A percentile compares a stretch with the other conserved stretches of the same genome.
Evolutionary conservation across 2,797 vertebrate genomes (phyloP).

Genomic region (Numenius phaeopus): DNA sequence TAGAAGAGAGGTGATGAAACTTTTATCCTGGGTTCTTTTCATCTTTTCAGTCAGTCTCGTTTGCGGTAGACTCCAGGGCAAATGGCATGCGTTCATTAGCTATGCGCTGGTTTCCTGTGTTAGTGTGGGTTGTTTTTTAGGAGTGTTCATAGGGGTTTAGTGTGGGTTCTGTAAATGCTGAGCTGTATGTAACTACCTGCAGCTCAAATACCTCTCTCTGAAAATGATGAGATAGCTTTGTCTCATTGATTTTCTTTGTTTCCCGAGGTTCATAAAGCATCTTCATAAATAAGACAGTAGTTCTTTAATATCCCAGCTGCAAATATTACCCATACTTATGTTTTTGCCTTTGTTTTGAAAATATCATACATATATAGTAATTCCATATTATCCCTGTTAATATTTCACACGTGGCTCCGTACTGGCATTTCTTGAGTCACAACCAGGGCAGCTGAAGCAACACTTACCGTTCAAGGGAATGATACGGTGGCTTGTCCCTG

Average conservation of each 20-base stretch:
- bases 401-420: not conserved
- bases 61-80: not conserved
- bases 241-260: not conserved
- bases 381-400: not conserved
- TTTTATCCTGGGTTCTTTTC: not conserved
- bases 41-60: not conserved
- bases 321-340: not conserved
- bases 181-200: not conserved
- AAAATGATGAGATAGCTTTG: not conserved
- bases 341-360: not conserved
- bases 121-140: not conserved
- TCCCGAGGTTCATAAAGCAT: not conserved
- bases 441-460: not conserved
- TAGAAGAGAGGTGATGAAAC: not conserved
- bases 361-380: not conserved
- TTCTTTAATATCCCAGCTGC: not conserved
- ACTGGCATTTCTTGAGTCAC: not conserved
- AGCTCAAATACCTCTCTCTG: not conserved
- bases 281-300: not conserved
- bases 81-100: not conserved
- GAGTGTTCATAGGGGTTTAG: not conserved
- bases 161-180: not conserved
- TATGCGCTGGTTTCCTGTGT: not conserved
- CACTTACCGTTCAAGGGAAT: fast-evolving
- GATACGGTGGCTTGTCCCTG: fast-evolving